phyloP scores from a whole-genome alignment of 30 jellyfish, hydroid and myxozoan species.

The Cassiopea xamachana region DNA sequence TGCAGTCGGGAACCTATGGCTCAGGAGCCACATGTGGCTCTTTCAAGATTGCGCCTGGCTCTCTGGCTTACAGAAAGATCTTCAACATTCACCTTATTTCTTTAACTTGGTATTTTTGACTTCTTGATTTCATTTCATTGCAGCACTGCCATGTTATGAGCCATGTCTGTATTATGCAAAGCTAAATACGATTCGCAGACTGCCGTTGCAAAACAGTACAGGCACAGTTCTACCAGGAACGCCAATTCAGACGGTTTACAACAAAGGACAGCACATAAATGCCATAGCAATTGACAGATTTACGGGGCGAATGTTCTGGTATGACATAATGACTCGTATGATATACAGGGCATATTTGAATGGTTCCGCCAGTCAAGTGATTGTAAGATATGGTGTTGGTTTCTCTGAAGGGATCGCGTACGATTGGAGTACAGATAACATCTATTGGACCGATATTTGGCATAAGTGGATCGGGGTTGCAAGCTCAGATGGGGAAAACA shows the following conservation, averaged over 20 bases:
- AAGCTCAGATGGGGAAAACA: constrained; percentile 66
- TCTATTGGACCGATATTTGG: constrained; percentile 93
- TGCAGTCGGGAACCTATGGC: no score
- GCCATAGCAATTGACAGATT: constrained; percentile 82
- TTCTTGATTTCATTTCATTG: no score
- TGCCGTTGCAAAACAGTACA: constrained; percentile 41
- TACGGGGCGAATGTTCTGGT: constrained; percentile 82
- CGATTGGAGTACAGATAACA: constrained; percentile 95
- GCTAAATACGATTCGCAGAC: constrained; percentile 18
- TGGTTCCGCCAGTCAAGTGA: constrained; percentile 49
- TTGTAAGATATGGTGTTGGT: constrained; percentile 76
- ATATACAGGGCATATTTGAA: constrained; percentile 70
- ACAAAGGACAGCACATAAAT: constrained; percentile 9
- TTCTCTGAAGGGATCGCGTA: constrained; percentile 81
- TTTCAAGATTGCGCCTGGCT: no score
- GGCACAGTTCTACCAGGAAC: constrained; percentile 45
- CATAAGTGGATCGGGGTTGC: constrained; percentile 88
- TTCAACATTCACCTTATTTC: no score
- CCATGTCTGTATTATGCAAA: constrained; percentile 69
- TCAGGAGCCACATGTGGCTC: no score
- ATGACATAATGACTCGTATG: constrained; percentile 57
- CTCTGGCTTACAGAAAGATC: no score
- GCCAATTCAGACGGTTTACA: constrained; percentile 38
- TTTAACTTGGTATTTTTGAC: no score
- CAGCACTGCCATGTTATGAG: constrained; percentile 59